Evolutionary conservation across 64 coral and sea anemone genomes (phyloP), one percentile per base, ranked within the genome.

Genomic region (Astreopora myriophthalma): DNA sequence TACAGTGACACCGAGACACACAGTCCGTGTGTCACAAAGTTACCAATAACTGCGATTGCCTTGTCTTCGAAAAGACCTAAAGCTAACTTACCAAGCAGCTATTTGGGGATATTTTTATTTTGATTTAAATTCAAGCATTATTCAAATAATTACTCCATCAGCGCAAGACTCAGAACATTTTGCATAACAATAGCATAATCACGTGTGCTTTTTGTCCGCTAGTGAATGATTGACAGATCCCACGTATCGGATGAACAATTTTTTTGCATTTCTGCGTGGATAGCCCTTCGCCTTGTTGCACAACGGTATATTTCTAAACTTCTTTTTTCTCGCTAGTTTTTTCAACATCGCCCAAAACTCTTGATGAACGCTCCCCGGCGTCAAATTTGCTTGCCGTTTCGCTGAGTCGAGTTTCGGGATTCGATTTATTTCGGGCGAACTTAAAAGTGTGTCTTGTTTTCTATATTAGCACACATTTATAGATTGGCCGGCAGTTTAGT

Each of bases 171-270:
- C 79, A 31, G 32, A 17, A 17, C 52, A 20, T 65, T 64, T 83
- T 83, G 79, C 79, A 83, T 83, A 83, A 83, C 79, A 83, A 83
- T 65, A 37, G 34, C 55, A 25, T 83, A 64, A 83, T 83, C 79
- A 83, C 79, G 79, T 83, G 79, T 22, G 49, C 16, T 83, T 80
- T 79, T 83, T 83, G 79, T 83, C 65, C 57, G 79, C 19, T 3
- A 23, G 79, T 83, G 38, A 83, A 83, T 83, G 79, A 83, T 83
- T 83, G 79, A 83, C 79, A 83, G 28, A 83, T 64, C 20, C 5
- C 34, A 38, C 79, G 79, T 83, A 83, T 83, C 79, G 79, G 79
- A 83, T 83, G 79, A 83, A 83, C 79, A 83, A 83, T 64, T 83
- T 83, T 83, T 83, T 83, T 83, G 79, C 79, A 83, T 83, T 83